Evolutionary conservation across 2,113 vertebrate species (phyloP).

Genomic region (Nesogale talazaci): DNA sequence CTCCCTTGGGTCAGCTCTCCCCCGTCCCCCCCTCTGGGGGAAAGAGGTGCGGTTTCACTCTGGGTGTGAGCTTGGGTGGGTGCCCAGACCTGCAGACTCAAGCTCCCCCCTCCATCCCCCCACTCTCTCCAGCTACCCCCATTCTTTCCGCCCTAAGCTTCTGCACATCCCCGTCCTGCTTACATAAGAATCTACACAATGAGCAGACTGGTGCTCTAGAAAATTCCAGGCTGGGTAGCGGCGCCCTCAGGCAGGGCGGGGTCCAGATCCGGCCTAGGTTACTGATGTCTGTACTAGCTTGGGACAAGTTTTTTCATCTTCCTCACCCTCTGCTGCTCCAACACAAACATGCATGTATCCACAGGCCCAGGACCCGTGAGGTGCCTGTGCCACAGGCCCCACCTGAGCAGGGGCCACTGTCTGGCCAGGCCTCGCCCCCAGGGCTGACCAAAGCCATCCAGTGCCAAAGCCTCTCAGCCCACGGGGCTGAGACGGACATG

Average conservation of each 20-base stretch:
- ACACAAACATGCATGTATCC: neutral
- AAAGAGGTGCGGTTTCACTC: neutral
- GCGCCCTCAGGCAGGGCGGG: neutral
- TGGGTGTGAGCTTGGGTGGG: neutral
- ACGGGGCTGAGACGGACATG: neutral
- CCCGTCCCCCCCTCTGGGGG: neutral
- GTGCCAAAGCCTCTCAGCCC: neutral
- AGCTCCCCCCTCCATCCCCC: neutral
- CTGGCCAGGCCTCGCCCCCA: neutral
- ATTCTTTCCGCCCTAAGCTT: too few species aligned
- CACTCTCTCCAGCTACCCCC: neutral
- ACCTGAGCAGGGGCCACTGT: neutral
- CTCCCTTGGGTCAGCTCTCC: neutral
- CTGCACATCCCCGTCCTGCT: neutral
- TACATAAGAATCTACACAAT: neutral
- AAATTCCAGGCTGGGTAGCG: neutral
- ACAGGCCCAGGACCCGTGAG: neutral
- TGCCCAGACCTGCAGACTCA: neutral
- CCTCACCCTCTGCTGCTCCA: neutral
- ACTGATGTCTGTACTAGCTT: neutral
- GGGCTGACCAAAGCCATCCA: neutral
- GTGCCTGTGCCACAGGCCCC: too few species aligned
- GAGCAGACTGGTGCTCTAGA: neutral
- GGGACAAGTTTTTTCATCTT: neutral
- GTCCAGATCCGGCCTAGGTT: neutral